Conservation (phyloP, 1,140 invertebrate genomes). For the Apis florea region DNA sequence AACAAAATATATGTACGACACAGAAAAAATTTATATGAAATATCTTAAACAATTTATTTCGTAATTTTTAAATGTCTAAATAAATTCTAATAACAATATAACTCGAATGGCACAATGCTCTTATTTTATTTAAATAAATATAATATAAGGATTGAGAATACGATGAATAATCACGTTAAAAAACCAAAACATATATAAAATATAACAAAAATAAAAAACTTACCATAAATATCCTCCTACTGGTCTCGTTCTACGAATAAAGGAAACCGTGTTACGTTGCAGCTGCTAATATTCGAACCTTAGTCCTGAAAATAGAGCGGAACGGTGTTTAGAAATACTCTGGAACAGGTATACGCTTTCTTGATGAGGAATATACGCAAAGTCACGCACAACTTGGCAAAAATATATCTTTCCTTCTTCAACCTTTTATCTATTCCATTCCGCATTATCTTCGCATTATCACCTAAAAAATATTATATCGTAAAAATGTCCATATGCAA, state of each 20-base stretch:
- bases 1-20: too few relatives aligned
- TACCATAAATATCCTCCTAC: not conserved
- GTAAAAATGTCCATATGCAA: too few relatives aligned
- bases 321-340: slow-evolving; percentile 6
- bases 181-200: too few relatives aligned
- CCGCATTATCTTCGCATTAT: too few relatives aligned
- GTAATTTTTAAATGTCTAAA: too few relatives aligned
- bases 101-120: not conserved
- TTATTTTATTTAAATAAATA: not conserved
- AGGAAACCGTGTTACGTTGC: not conserved
- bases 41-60: too few relatives aligned
- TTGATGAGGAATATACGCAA: not conserved
- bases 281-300: not conserved
- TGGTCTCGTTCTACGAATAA: not conserved
- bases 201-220: not conserved
- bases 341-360: not conserved
- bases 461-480: too few relatives aligned
- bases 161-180: too few relatives aligned
- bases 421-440: too few relatives aligned
- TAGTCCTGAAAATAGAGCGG: slow-evolving; percentile 28
- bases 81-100: too few relatives aligned
- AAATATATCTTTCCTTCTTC: not conserved
- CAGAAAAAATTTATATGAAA: too few relatives aligned
- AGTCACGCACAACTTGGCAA: not conserved
- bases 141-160: not conserved